phyloP scores from a whole-genome alignment of 2,113 vertebrate genomes.

The Muscicapa adusta region DNA sequence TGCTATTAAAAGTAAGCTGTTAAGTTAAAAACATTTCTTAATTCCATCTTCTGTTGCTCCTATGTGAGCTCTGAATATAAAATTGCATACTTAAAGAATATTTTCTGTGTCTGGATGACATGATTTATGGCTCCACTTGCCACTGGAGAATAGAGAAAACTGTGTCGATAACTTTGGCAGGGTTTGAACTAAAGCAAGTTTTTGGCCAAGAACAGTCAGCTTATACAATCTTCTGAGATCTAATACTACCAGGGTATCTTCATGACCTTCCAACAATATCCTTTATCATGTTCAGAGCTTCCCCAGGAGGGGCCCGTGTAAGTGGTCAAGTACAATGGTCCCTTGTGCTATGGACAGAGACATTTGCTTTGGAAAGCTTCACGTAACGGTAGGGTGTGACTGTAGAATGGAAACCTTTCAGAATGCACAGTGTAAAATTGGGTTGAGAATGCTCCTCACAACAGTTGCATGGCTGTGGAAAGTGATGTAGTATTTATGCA shows the following conservation, averaged over 20 bases:
- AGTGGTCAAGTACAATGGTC: not conserved
- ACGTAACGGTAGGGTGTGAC: accelerated
- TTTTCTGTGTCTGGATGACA: not conserved
- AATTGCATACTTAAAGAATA: not conserved
- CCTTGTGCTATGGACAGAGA: not conserved
- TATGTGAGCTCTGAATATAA: not conserved
- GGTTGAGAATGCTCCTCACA: not conserved
- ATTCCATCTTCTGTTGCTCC: not conserved
- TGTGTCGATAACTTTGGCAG: not conserved
- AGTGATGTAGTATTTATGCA: not conserved
- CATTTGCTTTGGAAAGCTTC: not conserved
- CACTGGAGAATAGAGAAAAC: not conserved
- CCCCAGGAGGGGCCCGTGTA: not conserved
- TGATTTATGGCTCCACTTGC: not conserved
- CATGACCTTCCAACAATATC: not conserved
- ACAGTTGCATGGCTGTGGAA: not conserved
- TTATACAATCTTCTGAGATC: not conserved
- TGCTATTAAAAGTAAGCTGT: not conserved
- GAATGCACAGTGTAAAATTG: not conserved
- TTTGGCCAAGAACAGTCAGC: not conserved
- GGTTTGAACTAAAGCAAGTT: not conserved
- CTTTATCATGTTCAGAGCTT: not conserved
- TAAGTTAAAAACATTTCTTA: not conserved
- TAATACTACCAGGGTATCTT: not conserved
- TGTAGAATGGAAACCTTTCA: not conserved